Evolutionary conservation across 1,140 invertebrate genomes (phyloP), one percentile per base, ranked within the genome.

Genomic region (Drosophila kohkoa): DNA sequence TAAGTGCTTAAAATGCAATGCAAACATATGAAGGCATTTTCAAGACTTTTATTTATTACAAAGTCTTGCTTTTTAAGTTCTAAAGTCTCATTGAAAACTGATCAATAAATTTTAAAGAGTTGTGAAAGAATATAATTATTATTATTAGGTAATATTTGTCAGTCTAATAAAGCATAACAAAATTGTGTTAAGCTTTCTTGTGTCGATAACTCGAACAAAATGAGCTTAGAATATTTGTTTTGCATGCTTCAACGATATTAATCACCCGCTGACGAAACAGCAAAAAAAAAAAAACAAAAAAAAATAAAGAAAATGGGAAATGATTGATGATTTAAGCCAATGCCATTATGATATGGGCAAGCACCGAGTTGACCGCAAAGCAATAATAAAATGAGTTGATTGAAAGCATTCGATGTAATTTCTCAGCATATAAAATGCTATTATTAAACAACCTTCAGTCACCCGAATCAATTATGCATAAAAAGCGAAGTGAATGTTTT

Each of bases 381-480:
- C 38, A 20, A 13, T 13, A 59, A 58, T 16, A 48, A 25, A 25
- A 62, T 30, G 46, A 35, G 45, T 57, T 57, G 32, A 57, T 57
- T 41, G 54, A 38, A 57, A 20, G 35, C 16, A 8, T 41, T 41
- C 15, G 13, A 57, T 43, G 45, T 16, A 71, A 65, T 71, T 57
- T 57, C 13, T 25, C 15, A 30, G 32, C 10, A 13, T 2, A 20
- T 25, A 13, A 25, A 16, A 45, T 45, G 32, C 51, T 67, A 67
- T 58, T 30, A 30, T 60, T 60, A 68, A 41, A 54, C 16, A 25
- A 54, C 28, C 38, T 38, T 55, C 11, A 62, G 65, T 55, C 41
- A 69, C 20, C 65, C 43, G 57, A 1, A n/a, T 0, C n/a, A 55
- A 68, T 60, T 46, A 49, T 30, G 77, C 79, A 82, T 45, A 64